Evolutionary conservation across 2,797 vertebrate species (phyloP).

Genomic region (Pelodytes ibericus): DNA sequence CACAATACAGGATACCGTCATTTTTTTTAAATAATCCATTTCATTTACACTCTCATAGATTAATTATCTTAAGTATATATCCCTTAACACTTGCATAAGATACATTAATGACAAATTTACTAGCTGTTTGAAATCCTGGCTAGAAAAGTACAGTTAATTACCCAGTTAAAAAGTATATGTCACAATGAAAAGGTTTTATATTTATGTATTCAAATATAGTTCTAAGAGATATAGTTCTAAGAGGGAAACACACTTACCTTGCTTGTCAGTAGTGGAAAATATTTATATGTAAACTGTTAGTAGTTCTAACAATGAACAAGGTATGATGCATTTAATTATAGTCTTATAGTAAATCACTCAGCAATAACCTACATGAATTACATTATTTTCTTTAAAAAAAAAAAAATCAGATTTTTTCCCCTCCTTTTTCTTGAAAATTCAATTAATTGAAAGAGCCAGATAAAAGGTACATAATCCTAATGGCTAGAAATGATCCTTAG

Average conservation of each 20-base stretch:
- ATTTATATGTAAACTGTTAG: slow-evolving; percentile 64
- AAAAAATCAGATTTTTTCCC: slow-evolving; percentile 66
- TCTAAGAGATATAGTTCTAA: neutral
- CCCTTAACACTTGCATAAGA: slow-evolving; percentile 15
- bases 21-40: slow-evolving; percentile 7
- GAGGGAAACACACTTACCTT: slow-evolving; percentile 48
- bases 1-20: slow-evolving; percentile 18
- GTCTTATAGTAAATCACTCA: slow-evolving; percentile 69
- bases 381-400: slow-evolving; percentile 64
- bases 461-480: slow-evolving; percentile 78
- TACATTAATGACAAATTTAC: slow-evolving; percentile 42
- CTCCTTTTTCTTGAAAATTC: slow-evolving; percentile 70
- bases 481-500: slow-evolving; percentile 73
- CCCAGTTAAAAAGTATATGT: slow-evolving; percentile 58
- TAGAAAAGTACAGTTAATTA: slow-evolving; percentile 49
- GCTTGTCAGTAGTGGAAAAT: slow-evolving; percentile 61
- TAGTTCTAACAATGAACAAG: slow-evolving; percentile 67
- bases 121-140: slow-evolving; percentile 21
- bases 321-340: slow-evolving; percentile 70
- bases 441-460: slow-evolving; percentile 80
- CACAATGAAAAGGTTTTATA: slow-evolving; percentile 57
- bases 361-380: slow-evolving; percentile 68
- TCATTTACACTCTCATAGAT: slow-evolving; percentile 20
- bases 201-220: neutral
- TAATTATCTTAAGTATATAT: slow-evolving; percentile 29